Conservation (phyloP, 2,888 invertebrate species). For the Abscondita cerata region DNA sequence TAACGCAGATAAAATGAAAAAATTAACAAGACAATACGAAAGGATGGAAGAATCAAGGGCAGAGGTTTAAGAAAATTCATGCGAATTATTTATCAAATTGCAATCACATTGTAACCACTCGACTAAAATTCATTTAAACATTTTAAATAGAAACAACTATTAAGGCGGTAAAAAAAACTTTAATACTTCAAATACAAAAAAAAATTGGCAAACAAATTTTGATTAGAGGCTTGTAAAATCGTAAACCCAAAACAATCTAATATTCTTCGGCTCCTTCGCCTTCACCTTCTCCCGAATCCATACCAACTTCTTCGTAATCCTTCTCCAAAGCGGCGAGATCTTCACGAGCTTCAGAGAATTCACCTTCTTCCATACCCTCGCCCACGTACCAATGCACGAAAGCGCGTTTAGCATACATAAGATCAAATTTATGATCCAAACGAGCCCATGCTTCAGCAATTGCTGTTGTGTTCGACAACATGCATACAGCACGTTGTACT, state of each 20-base stretch:
- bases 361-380: slow-evolving; percentile 11
- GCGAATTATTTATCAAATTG: no score
- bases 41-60: no score
- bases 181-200: no score
- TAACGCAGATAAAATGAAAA: no score
- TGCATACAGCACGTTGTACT: slow-evolving; percentile 7
- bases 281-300: slow-evolving; percentile 6
- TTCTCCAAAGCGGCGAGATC: slow-evolving; percentile 8
- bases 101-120: no score
- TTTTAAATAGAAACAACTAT: no score
- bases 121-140: no score
- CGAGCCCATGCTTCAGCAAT: slow-evolving; percentile 7
- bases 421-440: slow-evolving; percentile 10
- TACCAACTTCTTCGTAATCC: slow-evolving; percentile 9
- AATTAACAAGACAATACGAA: no score
- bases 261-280: slow-evolving; percentile 8
- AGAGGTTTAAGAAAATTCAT: no score
- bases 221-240: no score
- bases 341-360: slow-evolving; percentile 9
- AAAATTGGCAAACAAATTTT: no score
- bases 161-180: no score
- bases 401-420: slow-evolving; percentile 7
- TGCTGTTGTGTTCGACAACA: slow-evolving; percentile 6
- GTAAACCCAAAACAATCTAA: neutral
- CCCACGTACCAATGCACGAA: slow-evolving; percentile 7